Percentiles rank a stretch among this genome's conserved stretches.
Evolutionary conservation across 2,113 vertebrate genomes (phyloP).

Genomic region (Caretta caretta): DNA sequence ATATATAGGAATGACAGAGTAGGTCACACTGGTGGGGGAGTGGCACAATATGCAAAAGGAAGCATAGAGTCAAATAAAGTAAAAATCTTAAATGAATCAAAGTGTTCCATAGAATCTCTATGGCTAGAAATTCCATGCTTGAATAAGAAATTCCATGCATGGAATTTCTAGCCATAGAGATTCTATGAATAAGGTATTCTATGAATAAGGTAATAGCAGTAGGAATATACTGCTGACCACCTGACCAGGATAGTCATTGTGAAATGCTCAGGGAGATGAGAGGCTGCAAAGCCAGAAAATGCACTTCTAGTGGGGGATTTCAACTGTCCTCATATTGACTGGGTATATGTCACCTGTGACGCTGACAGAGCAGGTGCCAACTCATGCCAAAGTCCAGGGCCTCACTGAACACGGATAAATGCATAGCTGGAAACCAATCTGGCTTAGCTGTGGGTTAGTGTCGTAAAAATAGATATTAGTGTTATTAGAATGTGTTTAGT

Average conservation of each 20-base stretch:
- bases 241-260: background rate
- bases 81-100: background rate
- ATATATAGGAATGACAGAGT: background rate
- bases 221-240: background rate
- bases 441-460: background rate
- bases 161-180: no score
- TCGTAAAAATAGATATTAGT: background rate
- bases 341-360: background rate
- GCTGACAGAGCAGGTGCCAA: background rate
- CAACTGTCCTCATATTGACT: background rate
- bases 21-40: background rate
- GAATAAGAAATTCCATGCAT: background rate
- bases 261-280: background rate
- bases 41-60: background rate
- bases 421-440: background rate
- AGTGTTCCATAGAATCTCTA: background rate
- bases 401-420: background rate
- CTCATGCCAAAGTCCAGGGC: background rate
- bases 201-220: background rate
- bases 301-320: background rate
- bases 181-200: no score
- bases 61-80: background rate
- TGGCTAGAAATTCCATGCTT: background rate
- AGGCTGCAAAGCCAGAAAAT: background rate
- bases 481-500: background rate